Conservation (phyloP, 2,888 invertebrate species). For the Spicauda simplicius region DNA sequence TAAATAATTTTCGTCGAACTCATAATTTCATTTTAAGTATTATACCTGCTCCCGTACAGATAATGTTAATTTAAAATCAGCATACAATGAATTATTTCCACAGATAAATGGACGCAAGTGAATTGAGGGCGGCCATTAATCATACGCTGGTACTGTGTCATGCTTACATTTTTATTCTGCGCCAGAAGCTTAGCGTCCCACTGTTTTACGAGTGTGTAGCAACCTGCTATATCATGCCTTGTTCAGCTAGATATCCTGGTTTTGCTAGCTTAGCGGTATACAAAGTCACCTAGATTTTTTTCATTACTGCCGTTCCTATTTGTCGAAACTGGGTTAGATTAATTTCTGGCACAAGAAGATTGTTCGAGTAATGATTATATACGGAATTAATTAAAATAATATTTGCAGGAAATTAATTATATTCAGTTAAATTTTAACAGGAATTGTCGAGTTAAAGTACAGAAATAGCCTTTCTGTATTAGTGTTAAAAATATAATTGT, state of each 20-base stretch:
- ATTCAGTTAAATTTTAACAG: too few species aligned
- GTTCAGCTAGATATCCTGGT: not conserved
- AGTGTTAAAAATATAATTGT: too few species aligned
- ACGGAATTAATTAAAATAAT: too few species aligned
- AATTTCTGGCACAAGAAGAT: not conserved
- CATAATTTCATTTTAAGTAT: too few species aligned
- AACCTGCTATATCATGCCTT: not conserved
- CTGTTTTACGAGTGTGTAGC: conserved; percentile 10
- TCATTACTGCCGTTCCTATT: not conserved
- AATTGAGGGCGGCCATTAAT: conserved; percentile 13
- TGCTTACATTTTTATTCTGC: conserved; percentile 29
- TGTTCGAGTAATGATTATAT: too few species aligned
- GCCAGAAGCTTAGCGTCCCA: conserved; percentile 18
- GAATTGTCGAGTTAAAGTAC: too few species aligned
- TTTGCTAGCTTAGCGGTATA: not conserved
- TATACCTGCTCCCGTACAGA: too few species aligned
- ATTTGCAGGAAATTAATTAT: too few species aligned
- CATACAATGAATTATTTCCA: conserved; percentile 25
- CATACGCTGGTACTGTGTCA: conserved; percentile 12
- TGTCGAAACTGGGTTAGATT: not conserved
- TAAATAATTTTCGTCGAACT: too few species aligned
- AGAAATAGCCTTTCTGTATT: too few species aligned
- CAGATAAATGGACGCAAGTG: conserved; percentile 15
- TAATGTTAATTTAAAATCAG: conserved; percentile 20
- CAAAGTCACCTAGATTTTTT: not conserved